These are phyloP conservation scores for Regulus satrapa DNA, from an alignment of 2,113 vertebrate genomes.

Conservation along the genomic window DNA sequence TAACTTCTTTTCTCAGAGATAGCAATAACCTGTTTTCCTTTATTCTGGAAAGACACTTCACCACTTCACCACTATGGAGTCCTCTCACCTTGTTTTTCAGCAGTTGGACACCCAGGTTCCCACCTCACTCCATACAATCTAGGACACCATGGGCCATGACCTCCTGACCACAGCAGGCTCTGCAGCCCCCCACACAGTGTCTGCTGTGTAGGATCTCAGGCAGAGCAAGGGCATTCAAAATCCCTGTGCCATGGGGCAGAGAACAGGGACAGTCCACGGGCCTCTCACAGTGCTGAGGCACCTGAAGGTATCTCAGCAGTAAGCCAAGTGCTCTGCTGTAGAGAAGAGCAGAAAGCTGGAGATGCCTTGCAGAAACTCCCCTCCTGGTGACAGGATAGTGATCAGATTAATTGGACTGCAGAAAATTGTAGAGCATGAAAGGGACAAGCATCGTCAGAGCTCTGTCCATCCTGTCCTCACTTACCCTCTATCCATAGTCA, in stretches of 20 bases:
- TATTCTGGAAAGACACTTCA: neutral
- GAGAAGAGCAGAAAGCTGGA: neutral
- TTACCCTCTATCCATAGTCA: neutral
- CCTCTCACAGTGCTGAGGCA: neutral
- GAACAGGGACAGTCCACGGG: neutral
- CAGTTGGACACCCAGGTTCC: neutral
- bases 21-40: too few species aligned
- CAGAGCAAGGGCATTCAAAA: neutral
- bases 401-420: neutral
- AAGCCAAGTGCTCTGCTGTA: neutral
- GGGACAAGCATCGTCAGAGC: neutral
- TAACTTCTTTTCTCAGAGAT: neutral
- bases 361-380: neutral
- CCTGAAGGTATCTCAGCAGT: neutral
- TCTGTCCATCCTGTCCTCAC: neutral
- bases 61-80: fast-evolving
- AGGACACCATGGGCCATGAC: neutral
- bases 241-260: neutral
- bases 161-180: neutral
- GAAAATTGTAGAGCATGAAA: neutral
- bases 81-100: neutral
- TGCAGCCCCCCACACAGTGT: fast-evolving
- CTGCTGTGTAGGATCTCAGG: fast-evolving
- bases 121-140: neutral
- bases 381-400: neutral